These are phyloP conservation scores for Empis livida DNA, from an alignment of 2,888 invertebrate genomes.

Conservation along the genomic window DNA sequence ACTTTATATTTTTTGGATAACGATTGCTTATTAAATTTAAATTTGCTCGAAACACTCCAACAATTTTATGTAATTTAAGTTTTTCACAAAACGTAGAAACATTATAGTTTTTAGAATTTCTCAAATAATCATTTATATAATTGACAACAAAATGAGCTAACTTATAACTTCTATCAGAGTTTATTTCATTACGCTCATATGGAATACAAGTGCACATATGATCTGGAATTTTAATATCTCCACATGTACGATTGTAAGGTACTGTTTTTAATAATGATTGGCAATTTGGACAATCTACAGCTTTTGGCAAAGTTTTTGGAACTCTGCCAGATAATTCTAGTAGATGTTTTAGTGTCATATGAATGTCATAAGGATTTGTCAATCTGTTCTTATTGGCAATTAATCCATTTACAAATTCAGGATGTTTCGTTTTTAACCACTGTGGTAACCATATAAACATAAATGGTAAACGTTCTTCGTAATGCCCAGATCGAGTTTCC, in stretches of 20 bases:
- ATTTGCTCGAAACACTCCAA: slow-evolving; percentile 37
- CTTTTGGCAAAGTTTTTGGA: slow-evolving; percentile 21
- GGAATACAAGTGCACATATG: slow-evolving; percentile 70
- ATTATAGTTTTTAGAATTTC: slow-evolving; percentile 23
- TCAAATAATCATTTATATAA: slow-evolving; percentile 27
- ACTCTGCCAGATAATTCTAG: slow-evolving; percentile 40
- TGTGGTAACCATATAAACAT: slow-evolving; percentile 56
- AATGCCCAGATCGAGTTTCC: slow-evolving; percentile 54
- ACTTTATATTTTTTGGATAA: slow-evolving; percentile 18
- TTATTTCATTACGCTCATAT: slow-evolving; percentile 33
- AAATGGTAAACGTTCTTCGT: slow-evolving; percentile 65
- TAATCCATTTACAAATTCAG: slow-evolving; percentile 43
- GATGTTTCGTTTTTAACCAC: slow-evolving; percentile 42
- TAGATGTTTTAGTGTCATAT: slow-evolving; percentile 55
- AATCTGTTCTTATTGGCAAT: slow-evolving; percentile 50
- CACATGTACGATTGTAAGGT: slow-evolving; percentile 49
- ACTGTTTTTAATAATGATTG: slow-evolving; percentile 48
- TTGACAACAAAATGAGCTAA: slow-evolving; percentile 35
- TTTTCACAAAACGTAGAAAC: slow-evolving; percentile 38
- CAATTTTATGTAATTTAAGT: slow-evolving; percentile 41
- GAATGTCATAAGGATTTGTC: slow-evolving; percentile 62
- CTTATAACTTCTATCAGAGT: slow-evolving; percentile 39
- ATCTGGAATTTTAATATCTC: slow-evolving; percentile 49
- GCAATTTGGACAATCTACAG: slow-evolving; percentile 51
- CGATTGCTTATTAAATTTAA: slow-evolving; percentile 6